Base-by-base conservation (phyloP, 2,888 invertebrate genomes). In the Elysia crispata region DNA sequence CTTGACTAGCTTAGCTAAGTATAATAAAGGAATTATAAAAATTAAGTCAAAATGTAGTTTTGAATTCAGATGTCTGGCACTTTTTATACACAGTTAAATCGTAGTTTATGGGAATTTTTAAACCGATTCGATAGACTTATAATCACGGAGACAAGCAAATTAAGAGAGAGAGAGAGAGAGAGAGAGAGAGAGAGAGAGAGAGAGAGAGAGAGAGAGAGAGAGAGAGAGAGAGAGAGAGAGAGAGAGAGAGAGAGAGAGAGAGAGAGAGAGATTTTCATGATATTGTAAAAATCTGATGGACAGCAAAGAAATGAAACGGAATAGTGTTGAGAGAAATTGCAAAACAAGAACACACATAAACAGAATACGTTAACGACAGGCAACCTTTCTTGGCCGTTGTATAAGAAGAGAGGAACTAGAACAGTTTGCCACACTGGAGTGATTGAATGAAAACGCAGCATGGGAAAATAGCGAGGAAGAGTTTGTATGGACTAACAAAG, bases 261-360 rank as follows among this genome's bases (percentile, higher is more conserved):
- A 69, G 69, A 30, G 31, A 20, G 23, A 33, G 30, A 69, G 31
- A 31, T n/a, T n/a, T n/a, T n/a, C n/a, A n/a, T n/a, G n/a, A n/a
- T n/a, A n/a, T n/a, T n/a, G n/a, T n/a, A n/a, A n/a, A n/a, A n/a
- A n/a, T n/a, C n/a, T n/a, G n/a, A n/a, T n/a, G 30, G n/a, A n/a
- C 25, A 33, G 30, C 15, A 31, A 33, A 69, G 31, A 33, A 69
- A 31, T 15, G 33, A 31, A 69, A 69, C 30, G 11, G 33, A 15
- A 30, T 18, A 18, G n/a, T 3, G 31, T 30, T 30, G 69, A 69
- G n/a, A 33, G 33, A 69, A 18, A 33, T 18, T 20, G 33, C 25
- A 31, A 69, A 30, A 31, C n/a, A 69, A 31, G 30, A 69, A 31
- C 20, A 73, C 31, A 69, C 18, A 67, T 25, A 67, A 15, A 67